Base-by-base conservation (phyloP, 2,113 vertebrate genomes). In the Elachura formosa region DNA sequence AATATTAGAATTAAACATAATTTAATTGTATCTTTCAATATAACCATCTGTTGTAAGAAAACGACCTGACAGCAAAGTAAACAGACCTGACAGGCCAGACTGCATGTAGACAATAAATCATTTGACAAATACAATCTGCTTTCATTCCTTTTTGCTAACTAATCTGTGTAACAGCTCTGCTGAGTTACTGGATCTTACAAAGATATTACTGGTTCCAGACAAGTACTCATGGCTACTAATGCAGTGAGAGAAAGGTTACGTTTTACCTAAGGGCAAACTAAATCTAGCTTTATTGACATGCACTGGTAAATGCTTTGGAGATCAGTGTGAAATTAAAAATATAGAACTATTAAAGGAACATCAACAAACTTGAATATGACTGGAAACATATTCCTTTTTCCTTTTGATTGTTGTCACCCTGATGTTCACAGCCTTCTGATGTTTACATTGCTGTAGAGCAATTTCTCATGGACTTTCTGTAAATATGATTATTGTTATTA, bases 51-150 rank as follows among this genome's bases (percentile, higher is more conserved):
- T 80, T 94, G 58, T 64, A 95, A 94, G 56, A 93, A 95, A 96
- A 91, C 74, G 56, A 82, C 67, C 72, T 34, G 62, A 90, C 59
- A 90, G 55, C 45, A 82, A 89, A 92, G 14, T 7, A 91, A 91
- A 36, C 49, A 74, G 21, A 90, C 48, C 51, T 94, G 59, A 85
- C 52, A 89, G 66, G 17, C 72, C 36, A 78, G 56, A 49, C 61
- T 89, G 8, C 71, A 54, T 58, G 61, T 38, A 93, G 91, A 83
- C 78, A 94, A 93, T 91, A 84, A 91, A 89, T 93, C 76, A 76
- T 88, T 95, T 94, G 91, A 92, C 59, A 94, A 96, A 95, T 79
- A 76, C 84, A 96, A 89, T 91, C 68, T 90, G 82, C 59, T 87
- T 92, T 93, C 69, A 54, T 86, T 91, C 43, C 21, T 90, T 85